Percentiles rank a stretch among this genome's conserved stretches.
These are phyloP conservation scores for Anagyrus pseudococci DNA, from an alignment of 2,888 invertebrate genomes.

Conservation along the genomic window DNA sequence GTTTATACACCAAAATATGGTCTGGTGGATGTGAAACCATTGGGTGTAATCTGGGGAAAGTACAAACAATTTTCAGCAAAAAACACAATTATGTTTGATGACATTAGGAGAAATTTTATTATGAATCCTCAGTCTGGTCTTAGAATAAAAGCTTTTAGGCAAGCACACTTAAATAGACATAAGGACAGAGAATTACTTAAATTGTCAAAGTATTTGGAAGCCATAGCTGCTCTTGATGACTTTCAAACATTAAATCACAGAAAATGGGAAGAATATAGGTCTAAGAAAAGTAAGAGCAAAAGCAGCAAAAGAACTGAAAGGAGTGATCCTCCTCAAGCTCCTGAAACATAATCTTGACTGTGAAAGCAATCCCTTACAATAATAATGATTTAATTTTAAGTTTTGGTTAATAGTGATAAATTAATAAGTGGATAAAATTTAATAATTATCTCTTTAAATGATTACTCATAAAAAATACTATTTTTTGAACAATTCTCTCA, in stretches of 20 bases:
- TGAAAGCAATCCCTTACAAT: constrained; percentile 20
- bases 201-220: constrained; percentile 80
- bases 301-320: constrained; percentile 43
- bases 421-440: constrained; percentile 18
- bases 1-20: constrained; percentile 91
- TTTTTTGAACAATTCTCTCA: no score
- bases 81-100: constrained; percentile 98
- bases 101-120: constrained; percentile 91
- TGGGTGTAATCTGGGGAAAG: constrained; percentile 97
- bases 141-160: constrained; percentile 87
- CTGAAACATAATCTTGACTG: constrained; percentile 27
- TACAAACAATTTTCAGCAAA: constrained; percentile 85
- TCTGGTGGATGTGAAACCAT: constrained; percentile 91
- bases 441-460: constrained; percentile 20
- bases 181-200: constrained; percentile 84
- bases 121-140: constrained; percentile 97
- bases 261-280: constrained; percentile 86
- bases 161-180: constrained; percentile 87
- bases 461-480: no score
- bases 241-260: constrained; percentile 86
- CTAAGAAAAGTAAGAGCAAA: constrained; percentile 56
- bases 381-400: constrained; percentile 31
- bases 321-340: constrained; percentile 37
- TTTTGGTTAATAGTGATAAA: constrained; percentile 15
- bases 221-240: constrained; percentile 83